Evolutionary conservation across 2,888 invertebrate species (phyloP).

Genomic region (Uropetala carovei): DNA sequence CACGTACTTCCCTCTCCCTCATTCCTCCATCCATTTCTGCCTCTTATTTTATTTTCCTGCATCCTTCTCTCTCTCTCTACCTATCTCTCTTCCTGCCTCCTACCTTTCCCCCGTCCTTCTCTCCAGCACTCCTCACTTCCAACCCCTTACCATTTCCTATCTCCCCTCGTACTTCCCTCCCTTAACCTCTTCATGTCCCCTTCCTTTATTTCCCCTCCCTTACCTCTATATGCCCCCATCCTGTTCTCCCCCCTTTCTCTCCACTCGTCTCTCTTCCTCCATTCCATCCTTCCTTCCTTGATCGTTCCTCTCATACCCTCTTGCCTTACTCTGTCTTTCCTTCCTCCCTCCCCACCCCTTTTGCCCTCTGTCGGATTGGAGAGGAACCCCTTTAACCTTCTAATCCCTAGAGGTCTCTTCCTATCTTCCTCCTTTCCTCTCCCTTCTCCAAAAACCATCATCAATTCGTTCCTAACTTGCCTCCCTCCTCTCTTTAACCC

Average conservation of each 20-base stretch:
- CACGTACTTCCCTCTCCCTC: too few species aligned
- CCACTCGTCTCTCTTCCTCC: neutral
- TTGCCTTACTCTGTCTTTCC: neutral
- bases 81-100: too few species aligned
- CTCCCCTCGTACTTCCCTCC: neutral
- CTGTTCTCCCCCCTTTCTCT: neutral
- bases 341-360: neutral
- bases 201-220: neutral
- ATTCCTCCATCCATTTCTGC: neutral
- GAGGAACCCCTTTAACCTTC: constrained; percentile 24
- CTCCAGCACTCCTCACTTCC: neutral
- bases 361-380: neutral
- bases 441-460: neutral
- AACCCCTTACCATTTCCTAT: neutral
- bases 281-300: neutral
- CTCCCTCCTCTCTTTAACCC: neutral
- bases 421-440: neutral
- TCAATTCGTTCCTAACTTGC: neutral
- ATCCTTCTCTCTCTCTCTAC: too few species aligned
- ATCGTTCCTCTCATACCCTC: neutral
- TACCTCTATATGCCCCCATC: too few species aligned
- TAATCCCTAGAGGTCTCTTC: constrained; percentile 2
- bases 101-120: neutral
- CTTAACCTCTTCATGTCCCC: neutral
- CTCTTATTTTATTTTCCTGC: too few species aligned